Base-by-base conservation (phyloP, 2,888 invertebrate species). In the Belgica antarctica region DNA sequence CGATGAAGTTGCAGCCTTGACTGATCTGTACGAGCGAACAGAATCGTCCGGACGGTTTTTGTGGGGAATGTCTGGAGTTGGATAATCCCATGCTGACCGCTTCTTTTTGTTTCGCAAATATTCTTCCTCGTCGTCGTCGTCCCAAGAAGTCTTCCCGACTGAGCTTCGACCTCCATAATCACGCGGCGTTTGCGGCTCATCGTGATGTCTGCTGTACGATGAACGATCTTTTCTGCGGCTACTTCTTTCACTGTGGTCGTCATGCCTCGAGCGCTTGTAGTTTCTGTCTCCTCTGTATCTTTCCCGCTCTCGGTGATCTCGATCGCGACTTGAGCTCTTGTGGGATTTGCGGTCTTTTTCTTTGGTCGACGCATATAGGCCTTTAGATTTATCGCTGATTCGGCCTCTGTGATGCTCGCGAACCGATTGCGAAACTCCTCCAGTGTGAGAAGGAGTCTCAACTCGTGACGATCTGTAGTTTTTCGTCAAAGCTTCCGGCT, bases 381-480 rank as follows among this genome's bases (percentile, higher is more conserved):
- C 90, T 76, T 89, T 86, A 73, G 88, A 86, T 77, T 76, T 76
- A n/a, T 77, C 76, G 25, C 75, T 74, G 0, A 74, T 73, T 74
- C 79, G 84, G 76, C 81, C 82, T 72, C 84, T 81, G 59, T 87
- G 81, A 72, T 89, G 82, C 75, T 89, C 87, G 71, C 82, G 78
- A 0, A 91, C 92, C 76, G 87, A 87, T 71, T 87, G 86, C 27
- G 91, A 91, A 22, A 96, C 89, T 3, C 96, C 96, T 2, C 96
- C 96, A 0, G 96, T 94, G 76, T 96, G 88, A 0, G 96, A 92
- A 0, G 97, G 97, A 0, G 96, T 96, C 81, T 97, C 96, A 75
- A 89, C 89, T 74, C 88, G 86, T 10, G 88, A 84, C 62, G 86
- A 83, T 62, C 96, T 85, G 76, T 95, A 92, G 77, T 91, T 88